A percentile compares a stretch with the other conserved stretches of the same genome.
These are phyloP conservation scores for Festucalex cinctus DNA, from an alignment of 2,113 vertebrate species.

Conservation along the genomic window DNA sequence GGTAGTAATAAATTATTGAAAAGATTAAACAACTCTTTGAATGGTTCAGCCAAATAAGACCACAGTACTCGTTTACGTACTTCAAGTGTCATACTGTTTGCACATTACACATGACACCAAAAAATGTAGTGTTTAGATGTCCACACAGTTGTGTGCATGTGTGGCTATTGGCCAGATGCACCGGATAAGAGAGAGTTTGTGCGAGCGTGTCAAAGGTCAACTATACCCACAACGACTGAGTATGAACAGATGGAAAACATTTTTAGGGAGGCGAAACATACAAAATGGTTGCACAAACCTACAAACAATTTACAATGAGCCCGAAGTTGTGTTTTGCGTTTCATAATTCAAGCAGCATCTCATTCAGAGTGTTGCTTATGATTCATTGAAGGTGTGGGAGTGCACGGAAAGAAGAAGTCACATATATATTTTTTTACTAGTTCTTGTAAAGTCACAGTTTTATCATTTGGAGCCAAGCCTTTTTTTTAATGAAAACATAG, in stretches of 20 bases:
- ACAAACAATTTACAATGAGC: background rate
- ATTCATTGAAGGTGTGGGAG: background rate
- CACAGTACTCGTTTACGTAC: background rate
- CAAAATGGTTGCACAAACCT: background rate
- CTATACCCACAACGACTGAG: background rate
- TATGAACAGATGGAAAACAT: background rate
- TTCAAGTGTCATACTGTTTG: background rate
- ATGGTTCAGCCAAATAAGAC: background rate
- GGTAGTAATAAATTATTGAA: background rate
- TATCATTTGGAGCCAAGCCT: background rate
- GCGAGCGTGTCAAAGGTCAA: background rate
- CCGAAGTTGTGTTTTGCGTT: background rate
- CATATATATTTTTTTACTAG: background rate
- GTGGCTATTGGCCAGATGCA: background rate
- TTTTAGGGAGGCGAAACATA: background rate
- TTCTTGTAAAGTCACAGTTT: background rate
- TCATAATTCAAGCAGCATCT: background rate
- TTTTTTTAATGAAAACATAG: background rate
- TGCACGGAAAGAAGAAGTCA: background rate
- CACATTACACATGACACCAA: background rate
- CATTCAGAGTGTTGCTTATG: background rate
- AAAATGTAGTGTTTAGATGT: constrained; percentile 4
- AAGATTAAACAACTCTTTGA: constrained; percentile 7
- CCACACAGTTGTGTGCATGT: background rate
- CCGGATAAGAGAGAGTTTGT: background rate